Evolutionary conservation across 2,797 vertebrate species (phyloP), one percentile per base, ranked within the genome.

Genomic region (Spatula versicolor): DNA sequence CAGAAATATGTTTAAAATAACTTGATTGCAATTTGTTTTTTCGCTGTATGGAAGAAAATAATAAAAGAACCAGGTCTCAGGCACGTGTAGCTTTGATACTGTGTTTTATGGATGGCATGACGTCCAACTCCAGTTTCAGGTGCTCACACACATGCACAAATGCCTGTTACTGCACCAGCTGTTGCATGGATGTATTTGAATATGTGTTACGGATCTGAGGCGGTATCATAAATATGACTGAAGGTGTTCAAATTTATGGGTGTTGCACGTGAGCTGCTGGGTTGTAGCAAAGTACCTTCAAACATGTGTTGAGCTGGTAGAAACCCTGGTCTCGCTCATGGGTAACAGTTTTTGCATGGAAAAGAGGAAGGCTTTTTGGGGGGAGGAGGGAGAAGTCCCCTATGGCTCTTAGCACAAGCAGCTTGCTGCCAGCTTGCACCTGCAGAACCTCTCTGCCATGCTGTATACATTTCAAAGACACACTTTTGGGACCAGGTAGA

Each of bases 41-140:
- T 81, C 46, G 74, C 66, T 85, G 23, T 91, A 80, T 92, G 69
- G 90, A 93, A 80, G 21, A 93, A 93, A 91, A 93, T 94, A 95
- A 95, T 93, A 92, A 96, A 95, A 94, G 48, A 95, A 91, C 82
- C 85, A 75, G 18, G 64, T 89, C 60, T 84, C 48, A 62, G 68
- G 71, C 83, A 93, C 64, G 18, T 37, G 37, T 54, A 71, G 76
- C 35, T 85, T 87, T 83, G 75, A 71, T 64, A 74, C n/a, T 15
- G 48, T 84, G 74, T 83, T 94, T 77, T 89, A 80, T 26, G 68
- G 58, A 62, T 39, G 69, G 33, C 33, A 39, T 19, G 13, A 52
- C 56, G 63, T 73, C 60, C 56, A 48, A 8, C 84, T 85, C 75
- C 54, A 33, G 59, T 33, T 39, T 72, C 60, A 56, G 31, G 67